Conservation (phyloP, 2,113 vertebrate genomes). For the Podarcis muralis region DNA sequence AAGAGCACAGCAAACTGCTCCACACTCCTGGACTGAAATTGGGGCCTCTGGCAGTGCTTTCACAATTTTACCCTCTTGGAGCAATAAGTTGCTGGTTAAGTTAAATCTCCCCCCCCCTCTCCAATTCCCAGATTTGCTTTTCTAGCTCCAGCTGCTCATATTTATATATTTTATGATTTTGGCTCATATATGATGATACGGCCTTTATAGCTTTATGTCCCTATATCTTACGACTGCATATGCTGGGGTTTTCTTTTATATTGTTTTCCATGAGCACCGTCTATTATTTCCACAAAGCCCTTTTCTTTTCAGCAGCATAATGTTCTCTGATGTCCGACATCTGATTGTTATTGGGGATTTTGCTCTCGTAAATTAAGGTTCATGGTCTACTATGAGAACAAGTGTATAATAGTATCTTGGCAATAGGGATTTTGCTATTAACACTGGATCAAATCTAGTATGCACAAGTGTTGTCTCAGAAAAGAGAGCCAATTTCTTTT, state of each 20-base stretch:
- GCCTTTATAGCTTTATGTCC: conserved; percentile 16
- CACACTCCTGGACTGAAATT: not conserved
- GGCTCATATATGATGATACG: conserved; percentile 14
- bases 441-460: not conserved
- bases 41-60: not conserved
- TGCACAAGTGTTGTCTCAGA: not conserved
- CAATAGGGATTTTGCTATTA: not conserved
- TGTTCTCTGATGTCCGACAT: not conserved
- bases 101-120: not conserved
- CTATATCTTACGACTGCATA: conserved; percentile 14
- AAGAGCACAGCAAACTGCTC: not conserved
- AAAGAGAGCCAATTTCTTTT: not conserved
- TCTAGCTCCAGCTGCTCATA: conserved; percentile 26
- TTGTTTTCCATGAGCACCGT: not conserved
- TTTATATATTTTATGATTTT: conserved; percentile 27
- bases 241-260: not conserved
- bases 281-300: not conserved
- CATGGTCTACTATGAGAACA: not conserved
- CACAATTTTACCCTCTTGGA: conserved; percentile 10
- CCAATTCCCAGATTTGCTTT: conserved; percentile 25
- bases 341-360: not conserved
- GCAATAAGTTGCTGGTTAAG: conserved; percentile 11
- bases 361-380: not conserved
- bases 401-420: not conserved
- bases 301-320: not conserved